Evolutionary conservation across 2,888 invertebrate species (phyloP), one percentile per base, ranked within the genome.

Genomic region (Automeris io): DNA sequence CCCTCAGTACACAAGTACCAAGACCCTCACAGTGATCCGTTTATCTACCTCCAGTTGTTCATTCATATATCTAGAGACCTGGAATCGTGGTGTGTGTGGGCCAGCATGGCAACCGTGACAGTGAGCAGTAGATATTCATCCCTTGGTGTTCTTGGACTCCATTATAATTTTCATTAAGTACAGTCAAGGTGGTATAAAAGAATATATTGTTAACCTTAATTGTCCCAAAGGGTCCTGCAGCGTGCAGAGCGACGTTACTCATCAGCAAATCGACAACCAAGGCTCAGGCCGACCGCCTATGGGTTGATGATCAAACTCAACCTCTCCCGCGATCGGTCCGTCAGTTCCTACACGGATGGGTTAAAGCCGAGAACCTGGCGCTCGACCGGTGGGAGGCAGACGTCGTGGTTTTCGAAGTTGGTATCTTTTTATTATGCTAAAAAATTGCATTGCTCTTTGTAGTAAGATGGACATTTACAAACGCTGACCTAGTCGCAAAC

Each of bases 291-390:
- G 76, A 75, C 5, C 39, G 55, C 2, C 22, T 55, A 0, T 81
- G 85, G 85, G 42, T 64, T 1, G 85, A 86, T 21, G 78, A 81
- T 0, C 82, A 86, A 45, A 74, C 71, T 0, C 85, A 85, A 40
- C 83, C 85, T 0, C 44, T 86, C 7, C 83, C 83, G 0, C 54
- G 77, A 29, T 83, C 85, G 1, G 75, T 68, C 1, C 58, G 82
- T 2, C 66, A 67, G 35, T 73, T 71, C 38, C 64, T 83, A 0
- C 62, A 79, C 5, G 70, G 74, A 0, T 86, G 81, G 81, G 45
- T 69, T n/a, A 59, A 75, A 23, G 82, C 85, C 18, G 82, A 83
- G 7, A 70, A 78, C 1, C 45, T 83, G 31, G 82, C 83, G 0
- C 7, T 43, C 13, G 57, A 40, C 2, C 54, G 76, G n/a, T 86